These are phyloP conservation scores for Omphaloscelis lunosa DNA, from an alignment of 2,888 invertebrate species.

Conservation along the genomic window DNA sequence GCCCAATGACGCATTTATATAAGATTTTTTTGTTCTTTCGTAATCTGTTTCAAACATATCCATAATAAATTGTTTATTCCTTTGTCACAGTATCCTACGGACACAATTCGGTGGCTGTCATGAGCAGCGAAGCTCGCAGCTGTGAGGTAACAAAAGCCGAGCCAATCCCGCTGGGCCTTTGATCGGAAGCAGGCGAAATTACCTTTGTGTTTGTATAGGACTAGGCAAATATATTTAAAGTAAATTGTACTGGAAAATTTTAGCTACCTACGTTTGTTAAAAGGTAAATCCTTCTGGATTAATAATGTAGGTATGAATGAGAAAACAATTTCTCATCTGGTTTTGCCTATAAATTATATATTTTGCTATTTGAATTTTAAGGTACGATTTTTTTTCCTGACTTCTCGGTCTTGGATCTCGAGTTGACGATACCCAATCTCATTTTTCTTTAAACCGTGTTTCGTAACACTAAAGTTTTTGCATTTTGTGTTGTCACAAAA, in stretches of 20 bases:
- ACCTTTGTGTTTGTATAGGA: slow-evolving; percentile 21
- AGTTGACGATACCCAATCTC: not conserved
- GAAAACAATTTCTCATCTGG: not conserved
- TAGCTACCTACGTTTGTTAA: not conserved
- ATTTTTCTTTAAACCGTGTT: not conserved
- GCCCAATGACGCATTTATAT: not conserved
- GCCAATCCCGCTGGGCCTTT: slow-evolving; percentile 45
- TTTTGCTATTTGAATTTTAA: not conserved
- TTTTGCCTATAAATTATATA: not conserved
- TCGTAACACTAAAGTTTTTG: not conserved
- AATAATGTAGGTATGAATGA: not conserved
- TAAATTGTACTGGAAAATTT: not conserved
- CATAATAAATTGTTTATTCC: slow-evolving; percentile 6
- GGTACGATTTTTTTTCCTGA: not conserved
- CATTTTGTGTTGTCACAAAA: not conserved
- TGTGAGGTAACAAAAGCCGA: slow-evolving; percentile 54
- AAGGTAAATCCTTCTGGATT: not conserved
- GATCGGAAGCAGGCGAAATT: slow-evolving; percentile 25
- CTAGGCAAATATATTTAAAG: slow-evolving; percentile 10
- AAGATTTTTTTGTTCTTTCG: not conserved
- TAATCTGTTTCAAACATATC: not conserved
- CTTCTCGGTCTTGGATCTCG: not conserved
- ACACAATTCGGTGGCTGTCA: slow-evolving; percentile 36
- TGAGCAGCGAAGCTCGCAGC: slow-evolving; percentile 14
- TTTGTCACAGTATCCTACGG: not conserved